phyloP scores from a whole-genome alignment of 2,113 vertebrate genomes.

The Leptosomus discolor region DNA sequence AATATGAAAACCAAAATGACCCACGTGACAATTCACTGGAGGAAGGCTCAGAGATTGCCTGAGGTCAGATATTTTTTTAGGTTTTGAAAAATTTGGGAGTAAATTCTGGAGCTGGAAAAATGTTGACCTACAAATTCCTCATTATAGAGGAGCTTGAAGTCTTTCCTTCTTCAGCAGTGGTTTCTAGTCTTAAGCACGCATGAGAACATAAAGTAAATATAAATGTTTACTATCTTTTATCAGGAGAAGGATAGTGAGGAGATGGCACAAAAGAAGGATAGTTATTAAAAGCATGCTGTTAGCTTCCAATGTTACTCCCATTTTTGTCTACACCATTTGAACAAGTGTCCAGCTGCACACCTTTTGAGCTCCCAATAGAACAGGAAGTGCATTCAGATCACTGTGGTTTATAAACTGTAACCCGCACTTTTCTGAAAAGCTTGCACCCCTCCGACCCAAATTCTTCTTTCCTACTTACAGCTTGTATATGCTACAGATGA shows the following conservation, averaged over 20 bases:
- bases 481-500: neutral
- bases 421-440: neutral
- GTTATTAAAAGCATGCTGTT: neutral
- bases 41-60: neutral
- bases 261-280: neutral
- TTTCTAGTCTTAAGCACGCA: neutral
- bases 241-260: neutral
- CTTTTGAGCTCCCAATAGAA: neutral
- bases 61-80: neutral
- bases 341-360: neutral
- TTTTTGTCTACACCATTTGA: neutral
- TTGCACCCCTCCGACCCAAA: neutral
- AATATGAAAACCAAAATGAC: neutral
- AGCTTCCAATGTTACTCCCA: neutral
- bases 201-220: neutral
- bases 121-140: neutral
- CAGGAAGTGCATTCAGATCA: neutral
- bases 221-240: neutral
- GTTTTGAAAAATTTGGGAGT: neutral
- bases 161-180: neutral
- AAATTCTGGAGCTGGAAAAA: neutral
- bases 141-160: neutral
- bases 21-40: neutral
- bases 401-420: neutral
- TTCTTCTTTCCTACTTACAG: neutral